phyloP scores from a whole-genome alignment of 2,888 invertebrate genomes.

The Cheilosia impressa region DNA sequence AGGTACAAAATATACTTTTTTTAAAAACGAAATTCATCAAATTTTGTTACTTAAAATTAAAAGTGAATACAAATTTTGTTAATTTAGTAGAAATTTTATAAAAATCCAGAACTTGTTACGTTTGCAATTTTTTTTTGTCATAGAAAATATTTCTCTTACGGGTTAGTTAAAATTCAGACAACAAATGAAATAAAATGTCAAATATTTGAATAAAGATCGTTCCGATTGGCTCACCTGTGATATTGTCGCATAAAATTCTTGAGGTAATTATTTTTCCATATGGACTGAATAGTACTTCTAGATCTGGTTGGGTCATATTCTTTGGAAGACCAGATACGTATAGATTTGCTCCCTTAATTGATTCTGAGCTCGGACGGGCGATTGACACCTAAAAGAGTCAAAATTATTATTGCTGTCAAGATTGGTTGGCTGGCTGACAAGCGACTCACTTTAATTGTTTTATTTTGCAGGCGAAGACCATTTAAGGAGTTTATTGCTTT shows the following conservation, averaged over 20 bases:
- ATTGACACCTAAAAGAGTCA: constrained; percentile 86
- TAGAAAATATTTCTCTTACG: constrained; percentile 41
- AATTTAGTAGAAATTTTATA: constrained; percentile 61
- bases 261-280: constrained; percentile 94
- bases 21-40: constrained; percentile 40
- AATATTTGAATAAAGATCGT: constrained; percentile 32
- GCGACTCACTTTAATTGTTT: constrained; percentile 96
- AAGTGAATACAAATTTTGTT: constrained; percentile 60
- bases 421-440: constrained; percentile 5
- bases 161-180: constrained; percentile 74
- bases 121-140: constrained; percentile 30
- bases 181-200: constrained; percentile 67
- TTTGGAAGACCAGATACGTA: constrained; percentile 96
- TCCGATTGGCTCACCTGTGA: constrained; percentile 87
- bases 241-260: constrained; percentile 93
- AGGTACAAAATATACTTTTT: constrained; percentile 67
- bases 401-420: neutral
- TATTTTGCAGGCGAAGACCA: constrained; percentile 98
- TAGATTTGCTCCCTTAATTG: constrained; percentile 96
- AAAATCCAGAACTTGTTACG: constrained; percentile 71
- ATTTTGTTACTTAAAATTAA: constrained; percentile 52
- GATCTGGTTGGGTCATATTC: constrained; percentile 93
- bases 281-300: constrained; percentile 92
- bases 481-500: constrained; percentile 99
- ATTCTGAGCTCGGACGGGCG: constrained; percentile 96